Evolutionary conservation across 2,797 vertebrate species (phyloP), one percentile per base, ranked within the genome.

Genomic region (Bradypodion ventrale): DNA sequence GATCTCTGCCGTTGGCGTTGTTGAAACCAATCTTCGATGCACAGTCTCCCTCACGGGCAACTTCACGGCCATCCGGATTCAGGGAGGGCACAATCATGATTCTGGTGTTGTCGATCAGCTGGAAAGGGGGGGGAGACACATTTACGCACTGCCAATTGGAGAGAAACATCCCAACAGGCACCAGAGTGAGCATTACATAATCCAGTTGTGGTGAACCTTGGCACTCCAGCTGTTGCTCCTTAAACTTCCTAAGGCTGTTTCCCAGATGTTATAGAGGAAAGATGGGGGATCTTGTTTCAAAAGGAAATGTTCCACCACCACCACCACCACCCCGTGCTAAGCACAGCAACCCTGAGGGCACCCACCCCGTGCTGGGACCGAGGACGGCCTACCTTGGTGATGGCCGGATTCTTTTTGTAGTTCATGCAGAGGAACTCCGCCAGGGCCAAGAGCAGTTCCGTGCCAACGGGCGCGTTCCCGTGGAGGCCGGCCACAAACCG

Each of bases 11-110:
- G 0, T 92, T 96, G 62, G 95, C 93, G 1, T 99, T 99, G 81
- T 93, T 94, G 83, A 94, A 91, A 79, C 99, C 99, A 6, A 77
- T 92, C 44, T 87, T 95, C 0, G 98, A 99, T 0, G 93, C 94
- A 92, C 99, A 99, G 88, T 98, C 96, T 78, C 95, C 97, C 93
- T 99, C 98, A 80, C 95, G 95, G 0, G 98, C 98, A 80, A 95
- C 85, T 88, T 98, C 98, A 3, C 97, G 96, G 2, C 99, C 99
- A 0, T 99, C 99, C 1, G 98, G 99, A 91, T 99, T 99, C 87
- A 99, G 95, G 75, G 97, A 98, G 8, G 99, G 98, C 82, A 99
- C 96, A 60, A 99, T 98, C 89, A 99, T 95, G 87, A 99, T 99
- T 88, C 96, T 96, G 0, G 98, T 99, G 87, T 97, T 95, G 87